phyloP scores from a whole-genome alignment of 2,888 invertebrate genomes.

The Epinotia demarniana region DNA sequence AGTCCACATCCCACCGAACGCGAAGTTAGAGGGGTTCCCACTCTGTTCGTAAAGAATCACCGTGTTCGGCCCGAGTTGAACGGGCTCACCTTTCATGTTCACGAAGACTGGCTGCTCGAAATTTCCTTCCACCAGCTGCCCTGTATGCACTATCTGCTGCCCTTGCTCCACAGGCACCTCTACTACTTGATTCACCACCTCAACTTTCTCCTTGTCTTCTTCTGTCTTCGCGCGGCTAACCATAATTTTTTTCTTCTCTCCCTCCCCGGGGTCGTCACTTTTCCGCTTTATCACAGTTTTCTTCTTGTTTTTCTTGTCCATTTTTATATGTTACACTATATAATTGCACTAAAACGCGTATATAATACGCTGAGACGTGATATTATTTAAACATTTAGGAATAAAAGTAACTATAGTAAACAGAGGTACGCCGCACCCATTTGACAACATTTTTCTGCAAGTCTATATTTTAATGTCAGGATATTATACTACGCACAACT shows the following conservation, averaged over 20 bases:
- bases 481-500: constrained; percentile 38
- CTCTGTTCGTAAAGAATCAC: constrained; percentile 81
- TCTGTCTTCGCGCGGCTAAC: constrained; percentile 68
- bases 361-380: constrained; percentile 49
- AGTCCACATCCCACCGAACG: constrained; percentile 82
- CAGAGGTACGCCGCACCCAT: constrained; percentile 64
- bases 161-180: constrained; percentile 80
- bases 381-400: constrained; percentile 50
- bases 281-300: constrained; percentile 80
- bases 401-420: constrained; percentile 47
- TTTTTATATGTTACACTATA: constrained; percentile 64
- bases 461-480: constrained; percentile 31
- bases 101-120: constrained; percentile 82
- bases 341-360: constrained; percentile 55
- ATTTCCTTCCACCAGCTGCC: constrained; percentile 78
- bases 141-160: constrained; percentile 79
- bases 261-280: constrained; percentile 74
- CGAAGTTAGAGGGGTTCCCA: constrained; percentile 78
- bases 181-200: constrained; percentile 76
- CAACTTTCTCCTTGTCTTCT: constrained; percentile 74
- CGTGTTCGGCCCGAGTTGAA: constrained; percentile 79
- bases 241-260: constrained; percentile 78
- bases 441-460: constrained; percentile 60
- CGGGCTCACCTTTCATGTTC: constrained; percentile 81
- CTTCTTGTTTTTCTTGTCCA: constrained; percentile 83